Conservation (phyloP, 1,140 invertebrate genomes). For the Lamellibrachia luymesi region DNA sequence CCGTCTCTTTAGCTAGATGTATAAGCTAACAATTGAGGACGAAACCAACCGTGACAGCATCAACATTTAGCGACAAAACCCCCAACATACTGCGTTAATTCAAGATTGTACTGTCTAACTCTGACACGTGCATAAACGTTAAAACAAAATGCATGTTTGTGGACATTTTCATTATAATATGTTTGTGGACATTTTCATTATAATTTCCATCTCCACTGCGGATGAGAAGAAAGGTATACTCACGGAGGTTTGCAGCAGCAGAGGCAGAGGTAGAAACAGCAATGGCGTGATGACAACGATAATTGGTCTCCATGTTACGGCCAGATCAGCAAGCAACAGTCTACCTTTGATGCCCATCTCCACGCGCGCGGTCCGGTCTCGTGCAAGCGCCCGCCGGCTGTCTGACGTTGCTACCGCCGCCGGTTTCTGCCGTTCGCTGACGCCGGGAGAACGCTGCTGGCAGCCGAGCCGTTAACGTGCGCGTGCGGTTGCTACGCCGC, state of each 20-base stretch:
- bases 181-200: too few species aligned
- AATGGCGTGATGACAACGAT: neutral
- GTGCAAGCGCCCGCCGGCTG: neutral
- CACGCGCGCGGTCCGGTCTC: neutral
- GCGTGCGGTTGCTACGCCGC: neutral
- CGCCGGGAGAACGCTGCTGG: too few species aligned
- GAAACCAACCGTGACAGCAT: neutral
- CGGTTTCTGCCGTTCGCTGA: neutral
- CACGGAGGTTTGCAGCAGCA: neutral
- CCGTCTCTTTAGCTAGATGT: neutral
- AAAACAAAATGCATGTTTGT: neutral
- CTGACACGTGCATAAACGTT: neutral
- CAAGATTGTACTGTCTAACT: neutral
- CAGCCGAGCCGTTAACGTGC: neutral
- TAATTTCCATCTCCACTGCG: neutral
- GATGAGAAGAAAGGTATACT: neutral
- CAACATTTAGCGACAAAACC: neutral
- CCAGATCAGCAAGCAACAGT: neutral
- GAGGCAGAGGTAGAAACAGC: neutral
- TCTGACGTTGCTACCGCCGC: neutral
- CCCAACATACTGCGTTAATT: neutral
- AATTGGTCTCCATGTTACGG: neutral
- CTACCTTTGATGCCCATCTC: neutral
- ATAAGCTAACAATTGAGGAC: neutral
- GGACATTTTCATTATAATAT: neutral